Base-by-base conservation (phyloP, 2,113 vertebrate species). In the Cephalopterus ornatus region DNA sequence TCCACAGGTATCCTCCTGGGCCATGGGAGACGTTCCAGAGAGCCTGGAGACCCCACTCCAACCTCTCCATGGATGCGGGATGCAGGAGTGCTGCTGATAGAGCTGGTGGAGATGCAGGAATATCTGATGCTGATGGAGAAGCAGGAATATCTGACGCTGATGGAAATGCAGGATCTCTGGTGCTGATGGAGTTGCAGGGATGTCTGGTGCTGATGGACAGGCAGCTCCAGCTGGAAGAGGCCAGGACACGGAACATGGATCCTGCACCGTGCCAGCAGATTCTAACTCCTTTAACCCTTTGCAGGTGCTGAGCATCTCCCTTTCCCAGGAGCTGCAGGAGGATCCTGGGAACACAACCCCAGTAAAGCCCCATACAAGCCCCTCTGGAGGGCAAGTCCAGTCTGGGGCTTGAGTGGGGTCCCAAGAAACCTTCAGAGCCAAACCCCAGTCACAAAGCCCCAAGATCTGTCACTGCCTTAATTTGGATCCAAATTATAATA, bases 261-360 rank as follows among this genome's bases (percentile, higher is more conserved):
- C n/a, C 79, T 3, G 27, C 27, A 2, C 11, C 0, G 8, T 10
- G 33, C 66, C 76, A 35, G 68, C 32, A 24, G 61, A 20, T 56
- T 4, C 1, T 55, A 37, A 26, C 7, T 24, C 72, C 8, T 26
- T 61, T 18, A 73, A 44, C 15, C 17, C 42, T 35, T 14, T 11
- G 35, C 41, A 3, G 27, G 55, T 1, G 9, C n/a, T 12, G 59
- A 61, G 65, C 74, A n/a, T 5, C 47, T 16, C 49, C 68, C 6
- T 27, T 30, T 68, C 11, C 46, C 0, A 0, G 78, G 55, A 66
- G 8, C 24, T 5, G 21, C 50, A 11, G 53, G 33, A 14, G 56
- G 58, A 42, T 8, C 49, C 1, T 0, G 2, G 73, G 28, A 37
- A 42, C 44, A 41, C 39, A 32, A 30, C n/a, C 37, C 41, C 1